Conservation (phyloP, 2,888 invertebrate genomes). For the Caenorhabditis sp. region DNA sequence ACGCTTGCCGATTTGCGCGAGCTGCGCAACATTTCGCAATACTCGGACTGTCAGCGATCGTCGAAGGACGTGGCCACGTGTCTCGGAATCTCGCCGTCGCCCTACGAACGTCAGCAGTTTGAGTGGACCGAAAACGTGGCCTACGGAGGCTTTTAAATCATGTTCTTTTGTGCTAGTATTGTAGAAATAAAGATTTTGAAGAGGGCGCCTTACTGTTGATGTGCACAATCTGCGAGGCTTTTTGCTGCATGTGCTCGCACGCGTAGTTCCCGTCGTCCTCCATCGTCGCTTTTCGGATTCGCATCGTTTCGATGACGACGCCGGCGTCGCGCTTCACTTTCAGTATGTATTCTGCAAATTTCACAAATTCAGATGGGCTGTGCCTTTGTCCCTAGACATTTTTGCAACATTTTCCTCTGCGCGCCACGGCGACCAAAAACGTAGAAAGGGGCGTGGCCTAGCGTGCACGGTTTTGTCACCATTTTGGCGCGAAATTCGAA, state of each 20-base stretch:
- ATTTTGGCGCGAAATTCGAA: too few relatives aligned
- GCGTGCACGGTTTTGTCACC: too few relatives aligned
- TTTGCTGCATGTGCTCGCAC: constrained; percentile 69
- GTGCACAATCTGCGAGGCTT: constrained; percentile 75
- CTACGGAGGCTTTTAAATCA: constrained; percentile 33
- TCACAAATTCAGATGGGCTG: too few relatives aligned
- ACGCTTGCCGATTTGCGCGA: constrained; percentile 46
- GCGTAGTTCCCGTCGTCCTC: constrained; percentile 75
- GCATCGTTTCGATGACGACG: constrained; percentile 63
- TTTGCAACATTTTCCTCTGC: too few relatives aligned
- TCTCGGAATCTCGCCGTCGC: constrained; percentile 34
- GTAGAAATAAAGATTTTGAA: background rate
- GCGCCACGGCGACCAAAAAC: too few relatives aligned
- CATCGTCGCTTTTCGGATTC: constrained; percentile 66
- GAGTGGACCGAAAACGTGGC: constrained; percentile 43
- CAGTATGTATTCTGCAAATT: constrained; percentile 60
- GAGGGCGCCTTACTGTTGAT: constrained; percentile 65
- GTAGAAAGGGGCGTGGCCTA: too few relatives aligned
- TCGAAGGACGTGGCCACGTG: constrained; percentile 39
- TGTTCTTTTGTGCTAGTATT: background rate
- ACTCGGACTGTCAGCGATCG: constrained; percentile 25
- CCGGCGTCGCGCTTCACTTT: constrained; percentile 68
- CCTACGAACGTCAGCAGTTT: constrained; percentile 15
- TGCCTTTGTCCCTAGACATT: too few relatives aligned
- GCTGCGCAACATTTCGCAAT: constrained; percentile 35